Evolutionary conservation across 2,888 invertebrate species (phyloP).

Genomic region (Cosmia trapezina): DNA sequence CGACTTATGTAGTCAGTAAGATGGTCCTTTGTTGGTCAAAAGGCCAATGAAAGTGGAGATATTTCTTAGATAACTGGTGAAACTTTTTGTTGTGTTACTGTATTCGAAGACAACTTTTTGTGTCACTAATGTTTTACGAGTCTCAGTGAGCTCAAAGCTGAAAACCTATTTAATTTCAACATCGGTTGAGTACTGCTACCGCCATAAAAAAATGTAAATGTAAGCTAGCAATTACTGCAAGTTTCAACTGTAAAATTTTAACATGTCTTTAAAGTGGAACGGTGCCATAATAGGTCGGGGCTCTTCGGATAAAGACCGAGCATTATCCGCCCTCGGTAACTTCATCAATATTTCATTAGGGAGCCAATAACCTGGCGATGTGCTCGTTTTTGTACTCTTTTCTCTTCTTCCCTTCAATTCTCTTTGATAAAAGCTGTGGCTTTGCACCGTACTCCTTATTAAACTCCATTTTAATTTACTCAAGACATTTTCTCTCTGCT

Average conservation of each 20-base stretch:
- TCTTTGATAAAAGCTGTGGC: constrained; percentile 53
- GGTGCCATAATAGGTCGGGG: constrained; percentile 27
- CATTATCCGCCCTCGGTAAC: constrained; percentile 57
- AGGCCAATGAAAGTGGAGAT: neutral
- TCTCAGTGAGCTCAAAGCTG: neutral
- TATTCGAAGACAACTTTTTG: too few species aligned
- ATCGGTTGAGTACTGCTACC: neutral
- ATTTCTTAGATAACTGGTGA: neutral
- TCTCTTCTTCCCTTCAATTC: constrained; percentile 45
- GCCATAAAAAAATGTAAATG: neutral
- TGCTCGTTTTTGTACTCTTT: constrained; percentile 60
- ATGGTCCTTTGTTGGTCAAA: neutral
- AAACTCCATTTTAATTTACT: constrained; percentile 59
- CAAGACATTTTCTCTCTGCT: constrained; percentile 28
- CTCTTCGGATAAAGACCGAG: constrained; percentile 36
- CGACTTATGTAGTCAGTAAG: neutral
- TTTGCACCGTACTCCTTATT: constrained; percentile 41
- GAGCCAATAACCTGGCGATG: constrained; percentile 73
- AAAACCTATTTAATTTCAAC: neutral
- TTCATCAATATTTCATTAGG: constrained; percentile 83
- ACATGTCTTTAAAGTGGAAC: constrained; percentile 29
- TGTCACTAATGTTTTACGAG: neutral
- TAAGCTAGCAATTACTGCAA: neutral
- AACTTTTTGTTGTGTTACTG: neutral
- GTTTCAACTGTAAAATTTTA: neutral